A percentile compares a stretch with the other conserved stretches of the same genome.
phyloP scores from a whole-genome alignment of 2,888 invertebrate genomes.

The Perizoma affinitatum region DNA sequence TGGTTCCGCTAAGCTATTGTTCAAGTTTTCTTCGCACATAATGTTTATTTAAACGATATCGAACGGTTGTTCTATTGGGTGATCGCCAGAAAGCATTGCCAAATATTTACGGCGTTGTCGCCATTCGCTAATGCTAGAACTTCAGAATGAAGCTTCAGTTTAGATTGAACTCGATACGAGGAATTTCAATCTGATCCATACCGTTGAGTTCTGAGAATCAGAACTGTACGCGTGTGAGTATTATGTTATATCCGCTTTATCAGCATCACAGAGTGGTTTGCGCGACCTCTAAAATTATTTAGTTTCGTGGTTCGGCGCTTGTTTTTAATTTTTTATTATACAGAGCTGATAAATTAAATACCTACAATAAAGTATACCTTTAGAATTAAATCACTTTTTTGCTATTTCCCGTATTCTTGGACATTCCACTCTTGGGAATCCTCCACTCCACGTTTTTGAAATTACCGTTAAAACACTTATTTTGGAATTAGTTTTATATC shows the following conservation, averaged over 20 bases:
- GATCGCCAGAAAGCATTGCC: conserved; percentile 69
- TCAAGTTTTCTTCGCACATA: conserved; percentile 33
- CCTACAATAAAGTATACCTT: too few species aligned
- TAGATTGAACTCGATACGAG: conserved; percentile 48
- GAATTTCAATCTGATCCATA: conserved; percentile 42
- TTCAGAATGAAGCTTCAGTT: conserved; percentile 51
- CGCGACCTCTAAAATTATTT: conserved; percentile 29
- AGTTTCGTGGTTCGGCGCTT: conserved; percentile 13
- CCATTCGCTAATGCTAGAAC: conserved; percentile 56
- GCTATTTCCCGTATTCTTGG: too few species aligned
- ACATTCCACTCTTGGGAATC: too few species aligned
- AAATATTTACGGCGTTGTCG: conserved; percentile 66
- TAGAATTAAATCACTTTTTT: too few species aligned
- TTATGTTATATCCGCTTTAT: conserved; percentile 36
- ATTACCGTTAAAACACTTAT: neutral
- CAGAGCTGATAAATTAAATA: neutral
- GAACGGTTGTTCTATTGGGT: conserved; percentile 60
- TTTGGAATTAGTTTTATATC: conserved; percentile 16
- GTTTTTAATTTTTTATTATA: neutral
- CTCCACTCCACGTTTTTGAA: too few species aligned
- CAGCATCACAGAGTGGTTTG: conserved; percentile 22
- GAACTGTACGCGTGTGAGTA: conserved; percentile 33
- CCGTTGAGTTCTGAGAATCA: conserved; percentile 38
- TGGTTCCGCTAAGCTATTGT: conserved; percentile 30
- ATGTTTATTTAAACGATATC: conserved; percentile 53